Evolutionary conservation across 2,113 vertebrate species (phyloP).

Genomic region (Lepisosteus oculatus): DNA sequence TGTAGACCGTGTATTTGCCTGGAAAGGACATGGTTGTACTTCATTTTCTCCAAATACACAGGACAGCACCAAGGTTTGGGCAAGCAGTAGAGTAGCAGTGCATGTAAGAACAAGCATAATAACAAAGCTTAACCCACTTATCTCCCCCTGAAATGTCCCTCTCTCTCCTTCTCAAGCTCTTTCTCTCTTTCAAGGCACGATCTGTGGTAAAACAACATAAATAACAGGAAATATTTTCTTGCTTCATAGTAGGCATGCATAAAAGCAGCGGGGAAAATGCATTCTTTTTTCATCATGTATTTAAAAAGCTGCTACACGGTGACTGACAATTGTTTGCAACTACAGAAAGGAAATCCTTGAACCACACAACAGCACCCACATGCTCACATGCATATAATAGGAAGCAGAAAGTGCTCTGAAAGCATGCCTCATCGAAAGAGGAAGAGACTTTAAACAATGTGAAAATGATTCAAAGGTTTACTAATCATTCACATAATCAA

Average conservation of each 20-base stretch:
- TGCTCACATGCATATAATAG: conserved; percentile 10
- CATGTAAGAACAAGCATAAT: background rate
- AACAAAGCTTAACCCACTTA: background rate
- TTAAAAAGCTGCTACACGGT: too few relatives aligned
- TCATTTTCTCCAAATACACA: background rate
- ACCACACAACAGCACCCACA: conserved; percentile 34
- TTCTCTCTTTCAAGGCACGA: conserved; percentile 25
- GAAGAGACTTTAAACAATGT: too few relatives aligned
- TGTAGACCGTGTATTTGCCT: background rate
- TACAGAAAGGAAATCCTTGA: conserved; percentile 35
- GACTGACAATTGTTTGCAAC: conserved; percentile 44
- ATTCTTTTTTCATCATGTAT: too few relatives aligned
- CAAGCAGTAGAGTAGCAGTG: background rate
- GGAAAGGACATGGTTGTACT: background rate
- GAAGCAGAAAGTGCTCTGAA: too few relatives aligned
- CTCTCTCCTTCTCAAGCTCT: conserved; percentile 6
- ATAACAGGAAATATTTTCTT: too few relatives aligned
- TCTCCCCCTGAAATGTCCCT: too few relatives aligned
- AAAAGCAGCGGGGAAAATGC: too few relatives aligned
- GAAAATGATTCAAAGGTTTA: too few relatives aligned
- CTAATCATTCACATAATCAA: too few relatives aligned
- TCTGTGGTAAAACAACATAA: conserved; percentile 1
- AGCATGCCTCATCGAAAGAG: too few relatives aligned
- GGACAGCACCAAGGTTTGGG: background rate
- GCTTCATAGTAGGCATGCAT: too few relatives aligned